Base-by-base conservation (phyloP, 2,113 vertebrate genomes). In the Ardeotis arabs region DNA sequence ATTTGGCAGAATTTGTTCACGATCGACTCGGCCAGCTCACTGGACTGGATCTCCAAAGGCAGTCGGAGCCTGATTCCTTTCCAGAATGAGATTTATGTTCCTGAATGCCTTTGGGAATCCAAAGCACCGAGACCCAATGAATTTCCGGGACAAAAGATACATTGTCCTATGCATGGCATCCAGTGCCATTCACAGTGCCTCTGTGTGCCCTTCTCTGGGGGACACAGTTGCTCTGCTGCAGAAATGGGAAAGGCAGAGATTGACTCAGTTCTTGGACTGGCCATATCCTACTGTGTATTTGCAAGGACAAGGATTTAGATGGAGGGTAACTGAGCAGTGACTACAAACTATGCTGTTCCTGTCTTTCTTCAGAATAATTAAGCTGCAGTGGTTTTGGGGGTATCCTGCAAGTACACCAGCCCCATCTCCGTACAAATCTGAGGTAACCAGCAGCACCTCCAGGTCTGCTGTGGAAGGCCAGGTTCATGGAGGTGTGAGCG, bases 21-120 rank as follows among this genome's bases (percentile, higher is more conserved):
- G 7, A 29, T 59, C 3, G 3, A 28, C 67, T 83, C 6, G 6
- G 85, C 87, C 87, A 82, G 0, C 60, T 92, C 63, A 47, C 59
- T 93, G 79, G 88, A 92, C 83, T 84, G 72, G 68, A 81, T 92
- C 93, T 93, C 89, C 83, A 81, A 58, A 96, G 94, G 79, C 94
- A 74, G 52, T 12, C 3, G 67, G 76, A 90, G 83, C 83, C 50
- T 58, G 59, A 29, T 93, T 92, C 76, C 76, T 81, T 84, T 87
- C 88, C 80, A 95, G 86, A 93, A 67, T 67, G 76, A 87, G 90
- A 86, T 95, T 95, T 84, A 35, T 92, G 72, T 20, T 93, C 55
- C 63, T 86, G 64, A 77, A 74, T 59, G 86, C 95, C 72, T 93
- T 67, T 88, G 88, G 83, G 86, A 82, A 84, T 90, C 83, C 45